Percentiles rank a stretch among this genome's conserved stretches.
Conservation (phyloP, 2,797 vertebrate genomes). For the Oreonectes daqikongensis region DNA sequence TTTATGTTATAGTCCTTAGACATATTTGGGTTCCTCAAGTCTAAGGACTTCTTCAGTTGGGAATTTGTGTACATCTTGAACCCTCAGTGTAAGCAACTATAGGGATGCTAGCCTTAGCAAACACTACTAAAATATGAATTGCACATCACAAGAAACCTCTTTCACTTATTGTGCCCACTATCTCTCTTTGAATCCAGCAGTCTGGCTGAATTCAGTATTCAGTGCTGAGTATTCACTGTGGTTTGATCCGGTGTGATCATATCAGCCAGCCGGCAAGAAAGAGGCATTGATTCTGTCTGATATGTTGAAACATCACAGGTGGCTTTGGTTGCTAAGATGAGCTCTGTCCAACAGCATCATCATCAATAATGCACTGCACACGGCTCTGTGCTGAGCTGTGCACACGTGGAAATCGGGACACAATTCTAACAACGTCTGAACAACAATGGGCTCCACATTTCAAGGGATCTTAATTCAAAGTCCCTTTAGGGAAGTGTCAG, state of each 20-base stretch:
- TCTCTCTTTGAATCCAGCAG: neutral
- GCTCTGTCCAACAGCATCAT: neutral
- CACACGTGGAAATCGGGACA: neutral
- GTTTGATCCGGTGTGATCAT: neutral
- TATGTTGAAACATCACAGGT: neutral
- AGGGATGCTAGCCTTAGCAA: neutral
- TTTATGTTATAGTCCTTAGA: too few species aligned
- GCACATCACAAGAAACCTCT: neutral
- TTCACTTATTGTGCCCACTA: neutral
- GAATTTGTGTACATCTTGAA: neutral
- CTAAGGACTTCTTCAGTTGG: neutral
- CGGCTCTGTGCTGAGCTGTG: neutral
- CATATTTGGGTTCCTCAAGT: too few species aligned
- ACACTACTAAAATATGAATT: neutral
- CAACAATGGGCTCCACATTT: neutral
- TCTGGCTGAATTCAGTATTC: neutral
- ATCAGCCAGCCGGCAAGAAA: neutral
- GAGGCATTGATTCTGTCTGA: neutral
- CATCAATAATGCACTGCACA: neutral
- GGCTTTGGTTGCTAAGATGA: conserved; percentile 6
- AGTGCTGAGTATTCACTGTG: conserved; percentile 21
- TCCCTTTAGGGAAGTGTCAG: too few species aligned
- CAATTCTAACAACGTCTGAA: neutral
- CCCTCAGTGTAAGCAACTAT: neutral
- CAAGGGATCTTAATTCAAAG: neutral